Conservation (phyloP, 1,140 invertebrate genomes). For the Ceratosolen fusciceps region DNA sequence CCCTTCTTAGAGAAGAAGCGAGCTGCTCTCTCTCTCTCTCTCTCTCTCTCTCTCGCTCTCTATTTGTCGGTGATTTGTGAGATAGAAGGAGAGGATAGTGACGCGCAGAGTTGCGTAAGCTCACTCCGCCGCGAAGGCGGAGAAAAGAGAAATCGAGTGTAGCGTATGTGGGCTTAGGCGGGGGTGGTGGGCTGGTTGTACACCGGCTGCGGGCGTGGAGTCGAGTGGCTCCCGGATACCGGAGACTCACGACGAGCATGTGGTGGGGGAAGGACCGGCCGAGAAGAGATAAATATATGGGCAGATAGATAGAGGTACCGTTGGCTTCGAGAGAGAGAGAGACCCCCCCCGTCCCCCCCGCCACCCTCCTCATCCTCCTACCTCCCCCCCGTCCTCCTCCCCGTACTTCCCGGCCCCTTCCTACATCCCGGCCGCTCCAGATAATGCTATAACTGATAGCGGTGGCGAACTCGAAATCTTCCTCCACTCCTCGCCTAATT, state of each 20-base stretch:
- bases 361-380: too few relatives aligned
- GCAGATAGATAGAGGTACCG: not conserved
- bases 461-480: conserved; percentile 63
- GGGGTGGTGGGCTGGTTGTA: not conserved
- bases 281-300: not conserved
- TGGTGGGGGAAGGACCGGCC: not conserved
- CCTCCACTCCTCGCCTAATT: conserved; percentile 65
- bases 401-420: too few relatives aligned
- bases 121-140: conserved; percentile 1
- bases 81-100: not conserved
- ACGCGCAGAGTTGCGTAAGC: conserved; percentile 22
- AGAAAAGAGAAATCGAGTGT: conserved; percentile 46
- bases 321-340: conserved; percentile 39
- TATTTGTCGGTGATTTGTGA: too few relatives aligned
- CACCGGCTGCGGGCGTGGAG: not conserved
- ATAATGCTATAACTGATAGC: conserved; percentile 72
- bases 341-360: too few relatives aligned
- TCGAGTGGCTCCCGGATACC: not conserved
- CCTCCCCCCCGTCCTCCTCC: too few relatives aligned
- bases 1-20: too few relatives aligned
- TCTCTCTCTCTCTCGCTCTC: too few relatives aligned
- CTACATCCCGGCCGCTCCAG: conserved; percentile 58
- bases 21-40: too few relatives aligned
- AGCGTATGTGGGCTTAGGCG: conserved; percentile 32
- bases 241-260: too few relatives aligned